Conservation (phyloP, 1,140 invertebrate genomes). For the Tetragonula clypearis region DNA sequence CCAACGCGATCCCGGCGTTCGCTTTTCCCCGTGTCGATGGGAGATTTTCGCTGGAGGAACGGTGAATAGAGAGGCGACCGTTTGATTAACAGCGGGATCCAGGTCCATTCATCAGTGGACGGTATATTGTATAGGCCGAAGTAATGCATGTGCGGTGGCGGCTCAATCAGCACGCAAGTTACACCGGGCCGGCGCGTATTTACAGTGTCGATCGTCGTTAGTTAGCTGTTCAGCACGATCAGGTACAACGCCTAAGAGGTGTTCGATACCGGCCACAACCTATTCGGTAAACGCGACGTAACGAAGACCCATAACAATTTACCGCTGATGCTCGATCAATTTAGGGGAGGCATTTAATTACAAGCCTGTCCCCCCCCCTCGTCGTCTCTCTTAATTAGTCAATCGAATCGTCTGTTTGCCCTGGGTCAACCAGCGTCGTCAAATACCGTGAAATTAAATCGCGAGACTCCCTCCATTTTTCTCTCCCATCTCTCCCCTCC, state of each 20-base stretch:
- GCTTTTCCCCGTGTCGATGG: background rate
- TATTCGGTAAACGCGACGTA: conserved; percentile 30
- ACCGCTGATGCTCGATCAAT: conserved; percentile 7
- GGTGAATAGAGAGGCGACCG: background rate
- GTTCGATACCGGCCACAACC: conserved; percentile 19
- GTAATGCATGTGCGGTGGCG: conserved; percentile 27
- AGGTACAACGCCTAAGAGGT: conserved; percentile 37
- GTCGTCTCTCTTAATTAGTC: conserved; percentile 2
- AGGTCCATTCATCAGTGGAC: conserved; percentile 8
- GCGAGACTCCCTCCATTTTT: background rate
- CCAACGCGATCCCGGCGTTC: background rate
- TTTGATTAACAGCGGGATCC: background rate
- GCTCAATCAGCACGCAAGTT: conserved; percentile 44
- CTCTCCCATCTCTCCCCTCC: no score
- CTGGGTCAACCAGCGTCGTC: background rate
- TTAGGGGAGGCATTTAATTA: conserved; percentile 22
- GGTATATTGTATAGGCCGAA: conserved; percentile 19
- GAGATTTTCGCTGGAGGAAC: background rate
- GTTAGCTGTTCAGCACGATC: conserved; percentile 40
- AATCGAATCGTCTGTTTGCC: background rate
- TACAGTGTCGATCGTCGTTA: conserved; percentile 37
- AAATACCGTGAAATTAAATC: background rate
- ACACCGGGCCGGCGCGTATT: conserved; percentile 30
- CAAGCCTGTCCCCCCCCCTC: no score
- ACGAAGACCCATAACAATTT: conserved; percentile 49